Percentiles rank a stretch among this genome's conserved stretches.
Conservation (phyloP, 2,113 vertebrate genomes). For the Ailuropoda melanoleuca region DNA sequence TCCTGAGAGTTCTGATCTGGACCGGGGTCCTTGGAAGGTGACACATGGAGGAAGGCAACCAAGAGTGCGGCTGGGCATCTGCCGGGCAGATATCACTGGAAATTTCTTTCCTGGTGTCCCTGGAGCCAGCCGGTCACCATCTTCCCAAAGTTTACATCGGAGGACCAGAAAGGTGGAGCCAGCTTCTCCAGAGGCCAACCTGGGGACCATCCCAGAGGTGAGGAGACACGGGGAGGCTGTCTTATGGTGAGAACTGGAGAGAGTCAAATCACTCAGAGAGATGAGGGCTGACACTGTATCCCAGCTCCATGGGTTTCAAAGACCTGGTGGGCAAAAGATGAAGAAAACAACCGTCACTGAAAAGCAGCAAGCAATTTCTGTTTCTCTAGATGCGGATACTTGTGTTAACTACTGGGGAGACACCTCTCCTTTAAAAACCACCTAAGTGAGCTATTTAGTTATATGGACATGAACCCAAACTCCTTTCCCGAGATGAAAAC, state of each 20-base stretch:
- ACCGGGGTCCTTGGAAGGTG: background rate
- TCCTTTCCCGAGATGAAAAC: background rate
- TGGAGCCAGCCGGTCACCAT: too few species aligned
- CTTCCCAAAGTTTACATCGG: background rate
- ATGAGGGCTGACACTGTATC: rapidly evolving
- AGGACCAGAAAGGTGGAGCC: background rate
- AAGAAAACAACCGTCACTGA: background rate
- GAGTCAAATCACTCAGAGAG: background rate
- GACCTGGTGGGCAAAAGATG: background rate
- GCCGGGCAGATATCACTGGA: background rate
- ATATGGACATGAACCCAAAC: background rate
- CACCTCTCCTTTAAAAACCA: background rate
- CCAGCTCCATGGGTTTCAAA: background rate
- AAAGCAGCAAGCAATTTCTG: background rate
- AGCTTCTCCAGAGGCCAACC: background rate
- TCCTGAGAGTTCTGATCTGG: background rate
- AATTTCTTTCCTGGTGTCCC: too few species aligned
- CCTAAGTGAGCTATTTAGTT: background rate
- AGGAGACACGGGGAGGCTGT: background rate
- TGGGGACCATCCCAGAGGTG: too few species aligned
- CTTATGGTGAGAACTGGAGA: background rate
- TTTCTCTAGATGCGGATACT: background rate
- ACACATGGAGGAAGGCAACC: rapidly evolving
- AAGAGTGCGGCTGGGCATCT: too few species aligned
- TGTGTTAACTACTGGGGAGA: background rate